Conservation (phyloP, 35 echinoderm and acorn worm species). For the Eucidaris tribuloides region DNA sequence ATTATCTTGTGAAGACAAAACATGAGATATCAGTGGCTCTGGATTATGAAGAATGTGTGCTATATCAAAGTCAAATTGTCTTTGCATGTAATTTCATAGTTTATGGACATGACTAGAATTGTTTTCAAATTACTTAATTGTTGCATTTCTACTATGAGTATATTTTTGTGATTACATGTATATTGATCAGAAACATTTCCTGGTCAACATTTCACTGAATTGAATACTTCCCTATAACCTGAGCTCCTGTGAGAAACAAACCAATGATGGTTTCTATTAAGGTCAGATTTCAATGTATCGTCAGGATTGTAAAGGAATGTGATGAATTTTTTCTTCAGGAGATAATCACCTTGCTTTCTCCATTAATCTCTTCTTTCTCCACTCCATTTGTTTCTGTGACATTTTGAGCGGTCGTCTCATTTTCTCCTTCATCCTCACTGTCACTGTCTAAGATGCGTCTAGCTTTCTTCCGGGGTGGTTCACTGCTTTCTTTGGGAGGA, state of each 20-base stretch:
- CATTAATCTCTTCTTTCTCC: constrained; percentile 15
- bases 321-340: neutral
- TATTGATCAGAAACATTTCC: no score
- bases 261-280: neutral
- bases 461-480: constrained; percentile 64
- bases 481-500: neutral
- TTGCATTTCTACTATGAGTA: no score
- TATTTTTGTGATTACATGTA: no score
- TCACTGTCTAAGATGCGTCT: constrained; percentile 88
- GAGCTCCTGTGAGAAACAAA: neutral
- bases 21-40: no score
- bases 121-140: no score
- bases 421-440: constrained; percentile 69
- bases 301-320: neutral
- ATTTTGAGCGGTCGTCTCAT: constrained; percentile 12
- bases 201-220: no score
- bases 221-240: no score
- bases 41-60: no score
- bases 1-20: no score
- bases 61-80: no score
- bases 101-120: no score
- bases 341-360: neutral
- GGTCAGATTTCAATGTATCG: neutral
- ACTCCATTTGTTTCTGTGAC: neutral
- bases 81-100: no score